A percentile compares a stretch with the other conserved stretches of the same genome.
Conservation (phyloP, 2,797 vertebrate species). For the Parauchenoglanis punctatus region DNA sequence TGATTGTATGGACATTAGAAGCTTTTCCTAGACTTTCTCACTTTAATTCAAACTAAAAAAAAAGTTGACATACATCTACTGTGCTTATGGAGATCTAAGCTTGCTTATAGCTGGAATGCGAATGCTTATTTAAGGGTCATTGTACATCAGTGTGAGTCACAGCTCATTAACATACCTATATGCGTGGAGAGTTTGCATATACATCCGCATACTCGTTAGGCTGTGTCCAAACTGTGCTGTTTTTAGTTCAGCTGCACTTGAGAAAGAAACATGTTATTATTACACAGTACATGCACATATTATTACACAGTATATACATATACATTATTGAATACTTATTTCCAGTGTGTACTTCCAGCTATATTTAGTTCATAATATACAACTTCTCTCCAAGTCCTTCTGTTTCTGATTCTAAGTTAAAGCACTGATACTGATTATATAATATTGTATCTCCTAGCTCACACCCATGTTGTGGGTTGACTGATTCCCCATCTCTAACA, state of each 20-base stretch:
- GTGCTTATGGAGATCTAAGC: not conserved
- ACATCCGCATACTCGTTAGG: not conserved
- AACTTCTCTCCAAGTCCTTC: not conserved
- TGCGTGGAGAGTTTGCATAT: not conserved
- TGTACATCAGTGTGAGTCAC: slow-evolving; percentile 1
- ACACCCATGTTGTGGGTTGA: slow-evolving; percentile 28
- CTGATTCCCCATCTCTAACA: slow-evolving; percentile 39
- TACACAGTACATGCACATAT: not conserved
- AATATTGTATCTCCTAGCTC: slow-evolving; percentile 10
- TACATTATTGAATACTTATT: not conserved
- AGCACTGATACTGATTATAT: slow-evolving; percentile 34
- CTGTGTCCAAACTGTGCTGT: not conserved
- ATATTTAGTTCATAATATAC: not conserved
- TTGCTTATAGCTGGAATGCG: not conserved
- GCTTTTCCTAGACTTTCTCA: not conserved
- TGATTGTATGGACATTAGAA: not conserved
- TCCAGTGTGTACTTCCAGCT: not conserved
- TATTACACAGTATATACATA: not conserved
- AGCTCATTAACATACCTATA: slow-evolving; percentile 8
- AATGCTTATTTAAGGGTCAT: not conserved
- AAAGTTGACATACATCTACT: not conserved
- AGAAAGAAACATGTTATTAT: slow-evolving; percentile 5
- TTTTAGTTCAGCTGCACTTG: not conserved
- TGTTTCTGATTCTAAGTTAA: slow-evolving; percentile 18
- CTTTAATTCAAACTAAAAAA: too few relatives aligned